Conservation (phyloP, 2,797 vertebrate species). For the Gila robusta region DNA sequence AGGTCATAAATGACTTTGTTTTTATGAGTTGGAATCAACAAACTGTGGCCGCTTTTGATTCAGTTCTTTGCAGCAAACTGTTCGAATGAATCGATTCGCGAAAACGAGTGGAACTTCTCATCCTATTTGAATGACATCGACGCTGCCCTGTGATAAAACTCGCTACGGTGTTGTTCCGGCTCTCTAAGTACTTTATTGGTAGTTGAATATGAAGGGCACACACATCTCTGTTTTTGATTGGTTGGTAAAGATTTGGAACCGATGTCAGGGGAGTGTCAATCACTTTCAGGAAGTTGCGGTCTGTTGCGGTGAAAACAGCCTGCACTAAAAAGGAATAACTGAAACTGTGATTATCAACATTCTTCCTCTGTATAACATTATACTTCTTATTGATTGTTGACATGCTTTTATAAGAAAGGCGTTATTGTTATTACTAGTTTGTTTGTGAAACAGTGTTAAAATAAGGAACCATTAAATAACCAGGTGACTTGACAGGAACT, state of each 20-base stretch:
- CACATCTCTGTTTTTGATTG: conserved; percentile 58
- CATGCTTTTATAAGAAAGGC: background rate
- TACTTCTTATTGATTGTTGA: background rate
- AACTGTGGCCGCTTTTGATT: background rate
- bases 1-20: background rate
- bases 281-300: conserved; percentile 65
- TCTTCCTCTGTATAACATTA: too few species aligned
- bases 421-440: background rate
- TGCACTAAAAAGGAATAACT: background rate
- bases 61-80: background rate
- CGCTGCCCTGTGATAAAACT: conserved; percentile 25
- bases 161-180: conserved; percentile 35
- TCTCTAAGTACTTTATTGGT: conserved; percentile 59
- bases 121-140: conserved; percentile 51
- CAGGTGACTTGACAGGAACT: background rate
- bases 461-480: background rate
- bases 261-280: conserved; percentile 32
- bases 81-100: background rate
- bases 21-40: background rate
- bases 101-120: background rate
- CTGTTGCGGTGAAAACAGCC: background rate
- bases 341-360: background rate
- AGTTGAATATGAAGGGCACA: conserved; percentile 40
- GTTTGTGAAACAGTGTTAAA: background rate
- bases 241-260: conserved; percentile 42